Conservation (phyloP, 1,140 invertebrate genomes). For the Magallana ariakensis region DNA sequence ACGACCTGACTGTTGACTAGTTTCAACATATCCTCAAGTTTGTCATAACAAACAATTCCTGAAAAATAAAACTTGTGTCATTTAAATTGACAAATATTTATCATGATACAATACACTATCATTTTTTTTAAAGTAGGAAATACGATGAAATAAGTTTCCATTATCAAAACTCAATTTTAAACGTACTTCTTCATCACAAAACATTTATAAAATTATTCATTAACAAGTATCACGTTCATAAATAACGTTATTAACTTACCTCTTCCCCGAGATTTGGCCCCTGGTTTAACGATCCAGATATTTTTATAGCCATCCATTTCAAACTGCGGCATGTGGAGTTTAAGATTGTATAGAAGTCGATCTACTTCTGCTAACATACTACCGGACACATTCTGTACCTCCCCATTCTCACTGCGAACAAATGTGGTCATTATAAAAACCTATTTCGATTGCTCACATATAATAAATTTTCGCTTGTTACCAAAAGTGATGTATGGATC, state of each 20-base stretch:
- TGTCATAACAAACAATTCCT: slow-evolving; percentile 93
- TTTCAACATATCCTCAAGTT: slow-evolving; percentile 90
- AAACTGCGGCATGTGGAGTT: slow-evolving; percentile 74
- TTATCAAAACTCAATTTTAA: too few relatives aligned
- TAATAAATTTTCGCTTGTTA: too few relatives aligned
- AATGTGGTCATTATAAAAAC: too few relatives aligned
- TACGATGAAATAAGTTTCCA: too few relatives aligned
- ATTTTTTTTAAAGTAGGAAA: too few relatives aligned
- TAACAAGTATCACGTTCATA: too few relatives aligned
- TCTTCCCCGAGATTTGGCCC: slow-evolving; percentile 93
- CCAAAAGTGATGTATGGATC: too few relatives aligned
- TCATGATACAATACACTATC: not conserved
- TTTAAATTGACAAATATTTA: not conserved
- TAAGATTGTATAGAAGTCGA: slow-evolving; percentile 76
- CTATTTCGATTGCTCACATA: too few relatives aligned
- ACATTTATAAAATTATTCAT: too few relatives aligned
- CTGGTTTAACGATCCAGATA: slow-evolving; percentile 97
- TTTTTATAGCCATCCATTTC: slow-evolving; percentile 90
- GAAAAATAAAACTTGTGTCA: slow-evolving; percentile 48
- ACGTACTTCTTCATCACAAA: too few relatives aligned
- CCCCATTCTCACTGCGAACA: slow-evolving; percentile 71
- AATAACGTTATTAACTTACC: slow-evolving; percentile 67
- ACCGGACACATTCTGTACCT: slow-evolving; percentile 62
- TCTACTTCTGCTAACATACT: slow-evolving; percentile 66
- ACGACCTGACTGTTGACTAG: slow-evolving; percentile 79